These are phyloP conservation scores for Bombus turneri DNA, from an alignment of 1,140 invertebrate species.

Conservation along the genomic window DNA sequence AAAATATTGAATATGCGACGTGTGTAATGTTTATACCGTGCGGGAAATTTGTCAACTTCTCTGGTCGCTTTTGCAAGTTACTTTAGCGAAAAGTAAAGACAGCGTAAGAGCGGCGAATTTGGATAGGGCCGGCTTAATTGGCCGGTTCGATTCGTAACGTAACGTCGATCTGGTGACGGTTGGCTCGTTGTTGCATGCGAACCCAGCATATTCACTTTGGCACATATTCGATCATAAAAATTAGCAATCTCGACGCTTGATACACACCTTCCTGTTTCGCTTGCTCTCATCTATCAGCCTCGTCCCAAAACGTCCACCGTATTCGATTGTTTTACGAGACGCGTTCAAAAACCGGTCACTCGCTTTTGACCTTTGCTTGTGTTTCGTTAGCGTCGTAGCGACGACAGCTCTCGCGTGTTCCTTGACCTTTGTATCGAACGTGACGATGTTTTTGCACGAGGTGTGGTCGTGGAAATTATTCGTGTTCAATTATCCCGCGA, in stretches of 20 bases:
- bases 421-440: slow-evolving; percentile 23
- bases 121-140: neutral
- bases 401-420: neutral
- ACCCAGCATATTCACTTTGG: too few species aligned
- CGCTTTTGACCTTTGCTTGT: neutral
- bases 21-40: rapidly evolving
- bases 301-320: neutral
- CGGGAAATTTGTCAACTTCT: rapidly evolving
- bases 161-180: neutral
- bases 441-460: slow-evolving; percentile 24
- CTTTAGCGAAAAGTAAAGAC: neutral
- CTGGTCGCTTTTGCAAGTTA: rapidly evolving
- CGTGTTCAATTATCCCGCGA: neutral
- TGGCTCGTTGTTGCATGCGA: neutral
- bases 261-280: neutral
- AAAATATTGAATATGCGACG: rapidly evolving
- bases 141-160: too few species aligned
- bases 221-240: neutral
- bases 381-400: neutral
- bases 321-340: neutral
- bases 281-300: neutral
- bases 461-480: neutral
- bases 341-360: neutral
- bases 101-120: neutral
- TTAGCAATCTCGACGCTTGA: neutral